These are phyloP conservation scores for Lithobius niger DNA, from an alignment of 1,140 invertebrate genomes.

Conservation along the genomic window DNA sequence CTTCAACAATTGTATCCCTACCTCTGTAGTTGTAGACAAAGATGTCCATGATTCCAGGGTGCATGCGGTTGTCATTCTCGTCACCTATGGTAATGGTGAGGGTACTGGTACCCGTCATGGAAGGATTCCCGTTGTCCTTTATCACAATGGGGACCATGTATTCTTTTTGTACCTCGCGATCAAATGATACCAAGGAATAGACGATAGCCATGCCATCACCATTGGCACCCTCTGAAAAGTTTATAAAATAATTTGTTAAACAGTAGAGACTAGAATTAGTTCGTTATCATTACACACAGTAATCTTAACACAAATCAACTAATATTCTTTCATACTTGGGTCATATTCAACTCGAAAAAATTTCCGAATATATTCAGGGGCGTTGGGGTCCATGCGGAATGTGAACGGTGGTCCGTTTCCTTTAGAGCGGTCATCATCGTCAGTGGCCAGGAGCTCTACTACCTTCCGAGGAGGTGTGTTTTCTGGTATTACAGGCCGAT, in stretches of 20 bases:
- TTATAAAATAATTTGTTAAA: neutral
- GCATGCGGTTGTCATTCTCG: slow-evolving; percentile 94
- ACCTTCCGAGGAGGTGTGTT: slow-evolving; percentile 77
- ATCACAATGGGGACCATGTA: slow-evolving; percentile 88
- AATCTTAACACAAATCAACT: neutral
- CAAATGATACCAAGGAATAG: slow-evolving; percentile 75
- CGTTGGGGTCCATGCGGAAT: slow-evolving; percentile 80
- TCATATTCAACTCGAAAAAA: slow-evolving; percentile 91
- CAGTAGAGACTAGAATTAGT: neutral
- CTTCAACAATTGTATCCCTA: too few species aligned
- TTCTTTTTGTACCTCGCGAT: slow-evolving; percentile 89
- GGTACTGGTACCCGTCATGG: slow-evolving; percentile 91
- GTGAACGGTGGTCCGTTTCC: slow-evolving; percentile 90
- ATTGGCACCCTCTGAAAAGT: slow-evolving; percentile 71
- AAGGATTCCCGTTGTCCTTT: slow-evolving; percentile 72
- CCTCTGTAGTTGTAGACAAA: slow-evolving; percentile 87
- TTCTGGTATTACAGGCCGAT: slow-evolving; percentile 80
- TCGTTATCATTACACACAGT: neutral
- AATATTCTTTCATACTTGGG: slow-evolving; percentile 49
- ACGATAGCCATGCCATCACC: slow-evolving; percentile 91
- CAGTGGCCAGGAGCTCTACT: slow-evolving; percentile 83
- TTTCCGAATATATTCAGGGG: slow-evolving; percentile 76
- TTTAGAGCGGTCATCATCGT: slow-evolving; percentile 86
- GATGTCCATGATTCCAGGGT: slow-evolving; percentile 88
- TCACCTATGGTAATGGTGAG: slow-evolving; percentile 88